Percentiles rank a stretch among this genome's conserved stretches.
Evolutionary conservation across 2,797 vertebrate species (phyloP).

Genomic region (Neomorphus geoffroyi): DNA sequence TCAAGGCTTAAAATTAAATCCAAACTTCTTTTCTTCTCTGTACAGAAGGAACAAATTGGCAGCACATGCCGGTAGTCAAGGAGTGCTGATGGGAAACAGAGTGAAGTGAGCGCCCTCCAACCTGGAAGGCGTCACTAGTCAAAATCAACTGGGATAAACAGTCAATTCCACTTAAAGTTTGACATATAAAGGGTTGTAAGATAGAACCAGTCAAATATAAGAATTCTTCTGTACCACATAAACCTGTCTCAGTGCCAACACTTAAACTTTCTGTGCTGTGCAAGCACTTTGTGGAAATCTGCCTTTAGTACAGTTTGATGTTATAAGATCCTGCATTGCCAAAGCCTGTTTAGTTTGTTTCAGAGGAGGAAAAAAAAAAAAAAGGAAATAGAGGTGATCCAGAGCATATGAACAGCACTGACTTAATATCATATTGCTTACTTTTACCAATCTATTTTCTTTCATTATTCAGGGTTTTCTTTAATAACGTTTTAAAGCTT

Average conservation of each 20-base stretch:
- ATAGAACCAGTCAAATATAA: slow-evolving; percentile 65
- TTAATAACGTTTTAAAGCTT: neutral
- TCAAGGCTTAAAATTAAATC: slow-evolving; percentile 80
- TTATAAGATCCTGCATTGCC: slow-evolving; percentile 50
- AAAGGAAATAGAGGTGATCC: slow-evolving; percentile 34
- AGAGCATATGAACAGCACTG: neutral
- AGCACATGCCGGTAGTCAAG: slow-evolving; percentile 74
- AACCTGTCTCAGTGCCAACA: slow-evolving; percentile 68
- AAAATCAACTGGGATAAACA: slow-evolving; percentile 72
- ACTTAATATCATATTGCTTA: neutral
- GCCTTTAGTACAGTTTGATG: slow-evolving; percentile 65
- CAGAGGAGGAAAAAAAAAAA: slow-evolving; percentile 41
- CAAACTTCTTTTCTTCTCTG: slow-evolving; percentile 72
- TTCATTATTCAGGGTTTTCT: neutral
- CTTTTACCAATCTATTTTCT: neutral
- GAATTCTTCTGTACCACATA: slow-evolving; percentile 65
- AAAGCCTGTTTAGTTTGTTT: slow-evolving; percentile 60
- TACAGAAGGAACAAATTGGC: slow-evolving; percentile 79
- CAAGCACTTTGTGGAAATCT: slow-evolving; percentile 74
- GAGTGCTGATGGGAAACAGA: slow-evolving; percentile 77
- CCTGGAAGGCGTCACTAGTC: slow-evolving; percentile 68
- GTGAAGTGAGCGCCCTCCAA: slow-evolving; percentile 64
- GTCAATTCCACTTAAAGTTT: slow-evolving; percentile 72
- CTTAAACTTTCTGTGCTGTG: slow-evolving; percentile 70
- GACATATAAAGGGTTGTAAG: slow-evolving; percentile 67